Evolutionary conservation across 2,113 vertebrate species (phyloP).

Genomic region (Platanista minor): DNA sequence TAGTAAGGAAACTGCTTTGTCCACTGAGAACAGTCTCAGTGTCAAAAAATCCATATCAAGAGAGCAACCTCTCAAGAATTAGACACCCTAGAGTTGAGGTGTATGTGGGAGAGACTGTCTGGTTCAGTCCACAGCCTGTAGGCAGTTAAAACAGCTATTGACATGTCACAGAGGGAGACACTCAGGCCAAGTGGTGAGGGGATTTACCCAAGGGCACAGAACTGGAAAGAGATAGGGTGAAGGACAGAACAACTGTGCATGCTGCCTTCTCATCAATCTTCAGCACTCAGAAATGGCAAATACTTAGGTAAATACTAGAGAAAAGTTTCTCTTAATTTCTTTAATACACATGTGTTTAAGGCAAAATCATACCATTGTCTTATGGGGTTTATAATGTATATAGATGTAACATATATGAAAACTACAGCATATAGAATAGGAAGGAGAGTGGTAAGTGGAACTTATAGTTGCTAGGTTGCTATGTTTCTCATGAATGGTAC

Average conservation of each 20-base stretch:
- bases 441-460: neutral
- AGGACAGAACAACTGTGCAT: neutral
- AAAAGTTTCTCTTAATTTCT: neutral
- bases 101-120: neutral
- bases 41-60: neutral
- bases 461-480: neutral
- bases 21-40: neutral
- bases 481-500: neutral
- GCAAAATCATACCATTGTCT: too few species aligned
- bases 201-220: neutral
- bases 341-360: neutral
- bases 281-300: neutral
- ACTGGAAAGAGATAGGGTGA: neutral
- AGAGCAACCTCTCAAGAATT: neutral
- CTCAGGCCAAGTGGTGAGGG: neutral
- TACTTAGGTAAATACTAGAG: neutral
- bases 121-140: neutral
- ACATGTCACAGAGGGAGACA: neutral
- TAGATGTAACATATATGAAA: neutral
- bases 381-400: neutral
- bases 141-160: neutral
- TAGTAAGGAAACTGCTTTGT: neutral
- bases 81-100: neutral
- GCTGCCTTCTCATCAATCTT: neutral
- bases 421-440: neutral